Evolutionary conservation across 2,113 vertebrate genomes (phyloP).

Genomic region (Prietella phreatophila): DNA sequence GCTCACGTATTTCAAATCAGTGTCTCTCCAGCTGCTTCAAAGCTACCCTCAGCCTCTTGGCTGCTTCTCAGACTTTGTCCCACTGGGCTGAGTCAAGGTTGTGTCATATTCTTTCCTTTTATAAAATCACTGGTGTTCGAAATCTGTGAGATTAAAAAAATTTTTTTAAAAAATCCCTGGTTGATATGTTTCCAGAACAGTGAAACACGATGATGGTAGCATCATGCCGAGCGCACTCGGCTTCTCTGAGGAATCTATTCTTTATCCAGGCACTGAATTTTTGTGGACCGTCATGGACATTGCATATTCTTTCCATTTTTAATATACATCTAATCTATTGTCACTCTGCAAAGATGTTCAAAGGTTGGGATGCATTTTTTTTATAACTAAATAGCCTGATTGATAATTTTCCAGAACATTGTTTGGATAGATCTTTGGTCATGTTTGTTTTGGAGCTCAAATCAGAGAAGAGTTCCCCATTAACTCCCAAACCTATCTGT

Average conservation of each 20-base stretch:
- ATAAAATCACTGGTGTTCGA: background rate
- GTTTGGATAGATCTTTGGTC: background rate
- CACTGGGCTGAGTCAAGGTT: background rate
- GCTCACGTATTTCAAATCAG: background rate
- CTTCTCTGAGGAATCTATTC: background rate
- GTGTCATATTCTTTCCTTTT: background rate
- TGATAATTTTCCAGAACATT: background rate
- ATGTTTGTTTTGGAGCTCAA: background rate
- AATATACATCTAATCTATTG: background rate
- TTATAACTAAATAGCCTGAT: background rate
- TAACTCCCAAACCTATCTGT: background rate
- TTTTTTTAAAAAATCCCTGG: background rate
- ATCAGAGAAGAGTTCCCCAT: background rate
- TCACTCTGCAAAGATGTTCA: background rate
- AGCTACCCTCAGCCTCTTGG: background rate
- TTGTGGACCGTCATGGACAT: background rate
- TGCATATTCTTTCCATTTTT: background rate
- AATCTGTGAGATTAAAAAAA: no score
- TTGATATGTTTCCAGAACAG: background rate
- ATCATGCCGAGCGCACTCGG: background rate
- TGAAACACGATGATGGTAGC: background rate
- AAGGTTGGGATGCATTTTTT: background rate
- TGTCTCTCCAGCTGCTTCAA: background rate
- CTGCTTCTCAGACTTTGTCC: background rate
- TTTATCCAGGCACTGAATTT: background rate